Conservation (phyloP, 2,888 invertebrate species). For the Diogma glabrata region DNA sequence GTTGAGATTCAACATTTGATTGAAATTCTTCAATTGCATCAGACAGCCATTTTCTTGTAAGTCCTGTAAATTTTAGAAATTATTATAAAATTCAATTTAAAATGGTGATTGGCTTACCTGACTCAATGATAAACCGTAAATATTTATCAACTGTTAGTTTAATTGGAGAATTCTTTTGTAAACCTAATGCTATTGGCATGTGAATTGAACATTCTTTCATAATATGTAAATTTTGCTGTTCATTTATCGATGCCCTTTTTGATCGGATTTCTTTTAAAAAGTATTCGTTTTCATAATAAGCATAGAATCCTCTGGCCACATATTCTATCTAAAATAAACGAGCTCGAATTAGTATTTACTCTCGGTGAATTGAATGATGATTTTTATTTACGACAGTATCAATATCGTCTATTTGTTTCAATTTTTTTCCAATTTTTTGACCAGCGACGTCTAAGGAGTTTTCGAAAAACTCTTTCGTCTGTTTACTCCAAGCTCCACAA, state of each 20-base stretch:
- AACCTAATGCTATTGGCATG: slow-evolving; percentile 69
- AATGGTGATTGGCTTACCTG: slow-evolving; percentile 37
- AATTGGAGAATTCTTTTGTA: slow-evolving; percentile 70
- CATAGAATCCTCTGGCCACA: slow-evolving; percentile 58
- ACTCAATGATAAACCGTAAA: slow-evolving; percentile 56
- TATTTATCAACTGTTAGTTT: slow-evolving; percentile 56
- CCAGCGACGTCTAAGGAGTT: slow-evolving; percentile 54
- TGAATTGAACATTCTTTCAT: slow-evolving; percentile 71
- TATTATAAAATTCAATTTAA: neutral
- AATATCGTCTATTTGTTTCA: slow-evolving; percentile 49
- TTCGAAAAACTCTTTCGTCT: slow-evolving; percentile 57
- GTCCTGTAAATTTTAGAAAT: slow-evolving; percentile 39
- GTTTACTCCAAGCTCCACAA: slow-evolving; percentile 61
- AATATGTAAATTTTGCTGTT: slow-evolving; percentile 46
- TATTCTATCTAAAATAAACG: slow-evolving; percentile 35
- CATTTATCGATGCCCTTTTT: slow-evolving; percentile 37
- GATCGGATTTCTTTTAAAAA: slow-evolving; percentile 55
- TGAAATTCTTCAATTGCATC: slow-evolving; percentile 53
- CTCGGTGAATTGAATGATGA: too few relatives aligned
- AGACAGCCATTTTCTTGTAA: slow-evolving; percentile 66
- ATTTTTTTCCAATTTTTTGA: slow-evolving; percentile 53
- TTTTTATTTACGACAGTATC: slow-evolving; percentile 43
- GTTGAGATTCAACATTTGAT: slow-evolving; percentile 40
- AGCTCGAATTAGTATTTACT: neutral
- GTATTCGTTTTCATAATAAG: slow-evolving; percentile 69